Evolutionary conservation across 2,113 vertebrate genomes (phyloP).

Genomic region (Tychaedon coryphoeus): DNA sequence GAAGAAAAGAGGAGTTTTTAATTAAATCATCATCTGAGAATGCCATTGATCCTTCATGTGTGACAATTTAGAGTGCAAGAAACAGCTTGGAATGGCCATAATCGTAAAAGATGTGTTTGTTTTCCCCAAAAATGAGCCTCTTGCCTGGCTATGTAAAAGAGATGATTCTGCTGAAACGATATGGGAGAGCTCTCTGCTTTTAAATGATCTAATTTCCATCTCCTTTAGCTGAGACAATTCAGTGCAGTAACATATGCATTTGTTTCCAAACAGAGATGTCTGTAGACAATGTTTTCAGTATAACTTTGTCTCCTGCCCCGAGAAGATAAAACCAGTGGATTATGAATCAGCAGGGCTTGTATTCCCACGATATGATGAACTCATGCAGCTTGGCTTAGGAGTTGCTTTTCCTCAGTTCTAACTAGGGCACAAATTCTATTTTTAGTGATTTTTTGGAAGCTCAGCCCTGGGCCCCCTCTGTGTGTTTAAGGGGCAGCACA

Average conservation of each 20-base stretch:
- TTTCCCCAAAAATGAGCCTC: not conserved
- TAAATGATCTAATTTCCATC: slow-evolving; percentile 57
- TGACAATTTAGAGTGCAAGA: slow-evolving; percentile 1
- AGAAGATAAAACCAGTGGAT: not conserved
- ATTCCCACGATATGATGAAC: not conserved
- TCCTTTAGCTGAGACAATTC: slow-evolving; percentile 42
- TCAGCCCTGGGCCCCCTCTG: not conserved
- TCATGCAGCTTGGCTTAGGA: not conserved
- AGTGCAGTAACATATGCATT: not conserved
- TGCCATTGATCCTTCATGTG: not conserved
- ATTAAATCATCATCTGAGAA: slow-evolving; percentile 45
- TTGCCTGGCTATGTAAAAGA: not conserved
- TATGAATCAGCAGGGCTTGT: not conserved
- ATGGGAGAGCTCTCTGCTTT: slow-evolving; percentile 3
- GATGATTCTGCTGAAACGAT: not conserved
- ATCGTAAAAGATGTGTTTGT: slow-evolving; percentile 52
- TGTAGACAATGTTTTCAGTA: not conserved
- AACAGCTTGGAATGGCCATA: slow-evolving; percentile 22
- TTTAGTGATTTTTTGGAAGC: not conserved
- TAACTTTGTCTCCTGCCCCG: not conserved
- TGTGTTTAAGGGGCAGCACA: not conserved
- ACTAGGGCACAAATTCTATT: not conserved
- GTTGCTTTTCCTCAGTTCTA: not conserved
- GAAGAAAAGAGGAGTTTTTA: slow-evolving; percentile 19
- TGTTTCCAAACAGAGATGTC: slow-evolving; percentile 13